Evolutionary conservation across 2,888 invertebrate species (phyloP), one percentile per base, ranked within the genome.

Genomic region (Gibbula magus): DNA sequence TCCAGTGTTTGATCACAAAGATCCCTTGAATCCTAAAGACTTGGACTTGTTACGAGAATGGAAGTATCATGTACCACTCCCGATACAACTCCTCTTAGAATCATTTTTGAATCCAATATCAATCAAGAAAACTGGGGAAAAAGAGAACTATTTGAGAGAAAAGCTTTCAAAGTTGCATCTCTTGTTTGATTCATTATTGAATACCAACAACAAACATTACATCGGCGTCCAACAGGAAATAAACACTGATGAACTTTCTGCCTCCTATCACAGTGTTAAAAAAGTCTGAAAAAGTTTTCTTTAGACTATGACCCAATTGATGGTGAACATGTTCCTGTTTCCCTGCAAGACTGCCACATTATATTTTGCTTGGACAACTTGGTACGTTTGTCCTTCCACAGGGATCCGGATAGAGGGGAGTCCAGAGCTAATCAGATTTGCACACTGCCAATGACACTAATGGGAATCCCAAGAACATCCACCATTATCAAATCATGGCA

Each of bases 381-480:
- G 29, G 77, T 66, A 0, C 5, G 67, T 18, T 61, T 32, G 4
- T 61, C 54, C 8, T 18, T 61, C 8, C 77, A 66, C 25, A 22
- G 20, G 13, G 77, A 77, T 39, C 77, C 66, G 4, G 61, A 20
- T 10, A 35, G 45, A 66, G 66, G 66, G 0, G 32, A 45, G 18
- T 61, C 16, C 16, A 32, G 66, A 22, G 39, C 66, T 18, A 29
- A 22, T 5, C 66, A 51, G 16, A 45, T 77, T 10, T 77, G 77
- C 25, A 77, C 77, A 16, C 29, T 77, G 10, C 66, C 77, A n/a
- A 77, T 77, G 22, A 77, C 66, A 22, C 10, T 77, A 16, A 77
- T 45, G 29, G 77, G 77, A 20, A 32, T 77, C 1, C 77, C 66
- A 25, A 61, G 66, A 20, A 39, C 35, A 10, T 45, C 56, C 1